Conservation (phyloP, 1,140 invertebrate species). For the Lysiphlebus fabarum region DNA sequence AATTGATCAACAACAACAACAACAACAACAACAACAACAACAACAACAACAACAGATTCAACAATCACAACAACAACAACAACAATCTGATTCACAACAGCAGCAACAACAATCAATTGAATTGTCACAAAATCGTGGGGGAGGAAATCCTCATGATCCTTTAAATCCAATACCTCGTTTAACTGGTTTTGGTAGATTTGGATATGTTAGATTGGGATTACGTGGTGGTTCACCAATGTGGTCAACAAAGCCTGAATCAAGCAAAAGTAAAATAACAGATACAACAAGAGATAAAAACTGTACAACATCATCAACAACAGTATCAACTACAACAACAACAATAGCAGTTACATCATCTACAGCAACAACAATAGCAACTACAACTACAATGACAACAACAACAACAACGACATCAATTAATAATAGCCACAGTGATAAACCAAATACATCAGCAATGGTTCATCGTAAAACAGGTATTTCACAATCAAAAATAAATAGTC, state of each 20-base stretch:
- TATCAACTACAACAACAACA: too few species aligned
- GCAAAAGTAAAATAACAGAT: constrained; percentile 44
- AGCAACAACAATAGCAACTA: too few species aligned
- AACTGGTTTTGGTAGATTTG: constrained; percentile 52
- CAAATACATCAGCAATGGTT: constrained; percentile 54
- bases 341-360: too few species aligned
- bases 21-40: constrained; percentile 43
- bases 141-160: constrained; percentile 56
- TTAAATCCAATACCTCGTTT: constrained; percentile 56
- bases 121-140: constrained; percentile 45
- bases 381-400: too few species aligned
- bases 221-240: constrained; percentile 73
- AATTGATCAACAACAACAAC: constrained; percentile 38
- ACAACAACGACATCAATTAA: constrained; percentile 32
- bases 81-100: constrained; percentile 28
- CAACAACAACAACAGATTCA: constrained; percentile 38
- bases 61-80: constrained; percentile 40
- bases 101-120: constrained; percentile 37
- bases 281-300: too few species aligned
- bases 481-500: constrained; percentile 56
- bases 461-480: constrained; percentile 53
- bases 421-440: constrained; percentile 38
- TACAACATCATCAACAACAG: too few species aligned
- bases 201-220: constrained; percentile 64
- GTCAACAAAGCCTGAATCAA: constrained; percentile 52